phyloP scores from a whole-genome alignment of 1,140 invertebrate species.

The Halictus rubicundus region DNA sequence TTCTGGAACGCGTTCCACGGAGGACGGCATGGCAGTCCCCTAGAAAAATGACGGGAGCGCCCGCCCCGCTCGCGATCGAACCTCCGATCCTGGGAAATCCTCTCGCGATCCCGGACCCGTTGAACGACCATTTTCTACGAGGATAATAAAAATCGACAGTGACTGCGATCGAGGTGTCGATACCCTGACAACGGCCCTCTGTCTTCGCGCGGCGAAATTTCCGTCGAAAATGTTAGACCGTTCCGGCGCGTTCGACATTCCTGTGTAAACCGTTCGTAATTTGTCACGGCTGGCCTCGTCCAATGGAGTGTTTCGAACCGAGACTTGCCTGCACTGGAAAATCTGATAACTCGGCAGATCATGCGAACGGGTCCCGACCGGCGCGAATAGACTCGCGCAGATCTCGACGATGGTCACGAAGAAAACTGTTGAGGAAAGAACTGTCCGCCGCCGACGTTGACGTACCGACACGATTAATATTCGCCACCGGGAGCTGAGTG shows the following conservation, averaged over 20 bases:
- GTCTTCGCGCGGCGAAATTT: too few species aligned
- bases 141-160: conserved; percentile 48
- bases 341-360: neutral
- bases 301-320: conserved; percentile 36
- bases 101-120: neutral
- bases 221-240: neutral
- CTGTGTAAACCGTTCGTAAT: neutral
- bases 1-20: conserved; percentile 54
- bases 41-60: conserved; percentile 55
- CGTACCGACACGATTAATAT: neutral
- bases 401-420: conserved; percentile 21
- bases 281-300: neutral
- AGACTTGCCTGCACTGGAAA: neutral
- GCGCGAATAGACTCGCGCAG: conserved; percentile 2
- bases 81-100: conserved; percentile 18
- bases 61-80: conserved; percentile 31
- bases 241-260: neutral
- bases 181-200: neutral
- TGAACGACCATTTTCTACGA: conserved; percentile 28
- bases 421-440: conserved; percentile 8
- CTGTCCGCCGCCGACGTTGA: neutral
- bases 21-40: conserved; percentile 15
- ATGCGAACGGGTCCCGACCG: neutral
- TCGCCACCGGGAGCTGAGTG: neutral
- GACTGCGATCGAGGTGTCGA: conserved; percentile 21